Evolutionary conservation across 2,113 vertebrate genomes (phyloP).

Genomic region (Entelurus aequoreus): DNA sequence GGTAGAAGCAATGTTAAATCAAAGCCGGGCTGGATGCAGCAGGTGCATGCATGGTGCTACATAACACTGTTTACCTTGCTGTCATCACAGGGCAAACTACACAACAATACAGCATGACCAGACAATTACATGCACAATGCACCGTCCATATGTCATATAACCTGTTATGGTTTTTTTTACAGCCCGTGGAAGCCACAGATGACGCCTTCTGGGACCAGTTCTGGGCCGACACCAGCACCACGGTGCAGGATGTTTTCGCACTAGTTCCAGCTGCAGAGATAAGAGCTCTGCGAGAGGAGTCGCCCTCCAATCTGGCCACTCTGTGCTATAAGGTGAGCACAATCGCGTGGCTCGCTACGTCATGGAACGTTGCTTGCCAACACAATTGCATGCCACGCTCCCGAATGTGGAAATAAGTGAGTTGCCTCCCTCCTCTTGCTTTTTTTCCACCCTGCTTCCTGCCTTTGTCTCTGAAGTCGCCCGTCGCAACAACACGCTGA

Average conservation of each 20-base stretch:
- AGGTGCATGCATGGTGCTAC: conserved; percentile 50
- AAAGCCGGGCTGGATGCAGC: conserved; percentile 42
- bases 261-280: conserved; percentile 96
- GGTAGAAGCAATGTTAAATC: no score
- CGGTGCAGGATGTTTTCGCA: conserved; percentile 96
- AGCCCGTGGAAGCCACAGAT: conserved; percentile 97
- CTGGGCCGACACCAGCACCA: conserved; percentile 93
- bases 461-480: conserved; percentile 48
- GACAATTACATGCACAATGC: background rate
- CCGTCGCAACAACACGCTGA: conserved; percentile 51
- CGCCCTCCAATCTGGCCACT: conserved; percentile 94
- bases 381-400: conserved; percentile 3
- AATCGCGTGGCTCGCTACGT: background rate
- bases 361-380: conserved; percentile 9
- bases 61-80: conserved; percentile 55
- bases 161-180: conserved; percentile 7
- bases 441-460: conserved; percentile 55
- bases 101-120: background rate
- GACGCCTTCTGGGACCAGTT: conserved; percentile 99
- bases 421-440: conserved; percentile 40
- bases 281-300: conserved; percentile 93
- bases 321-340: conserved; percentile 90
- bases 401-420: conserved; percentile 48
- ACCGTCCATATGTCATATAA: background rate
- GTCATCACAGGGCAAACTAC: conserved; percentile 17